Percentiles rank a stretch among this genome's conserved stretches.
Conservation (phyloP, 2,797 vertebrate genomes). For the Cyclura pinguis region DNA sequence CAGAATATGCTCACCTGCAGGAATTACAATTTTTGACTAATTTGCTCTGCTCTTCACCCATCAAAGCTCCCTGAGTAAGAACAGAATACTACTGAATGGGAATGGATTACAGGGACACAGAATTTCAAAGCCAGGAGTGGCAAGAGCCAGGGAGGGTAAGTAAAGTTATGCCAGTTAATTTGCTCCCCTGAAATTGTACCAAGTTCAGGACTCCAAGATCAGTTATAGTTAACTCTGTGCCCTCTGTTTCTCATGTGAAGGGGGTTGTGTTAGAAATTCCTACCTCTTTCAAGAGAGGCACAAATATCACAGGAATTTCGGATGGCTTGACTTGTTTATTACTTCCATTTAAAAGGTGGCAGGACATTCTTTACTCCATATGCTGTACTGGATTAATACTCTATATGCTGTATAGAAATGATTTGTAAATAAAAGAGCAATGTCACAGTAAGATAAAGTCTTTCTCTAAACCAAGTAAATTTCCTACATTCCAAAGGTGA, state of each 20-base stretch:
- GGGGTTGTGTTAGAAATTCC: not conserved
- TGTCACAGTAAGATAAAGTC: not conserved
- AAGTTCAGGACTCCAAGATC: not conserved
- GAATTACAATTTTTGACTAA: not conserved
- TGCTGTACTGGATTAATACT: not conserved
- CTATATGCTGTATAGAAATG: no score
- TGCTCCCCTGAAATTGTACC: not conserved
- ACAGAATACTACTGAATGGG: not conserved
- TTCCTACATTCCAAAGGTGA: not conserved
- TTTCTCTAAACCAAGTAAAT: not conserved
- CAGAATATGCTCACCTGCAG: not conserved
- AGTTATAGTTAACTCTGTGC: not conserved
- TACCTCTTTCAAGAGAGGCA: not conserved
- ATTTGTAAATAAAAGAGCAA: not conserved
- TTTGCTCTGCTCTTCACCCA: not conserved
- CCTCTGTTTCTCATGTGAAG: not conserved
- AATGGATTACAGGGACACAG: not conserved
- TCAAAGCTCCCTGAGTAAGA: not conserved
- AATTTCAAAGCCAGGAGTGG: not conserved
- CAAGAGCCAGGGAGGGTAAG: not conserved
- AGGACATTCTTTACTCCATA: not conserved
- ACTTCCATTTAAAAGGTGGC: not conserved
- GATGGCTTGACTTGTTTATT: not conserved
- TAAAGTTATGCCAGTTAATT: not conserved
- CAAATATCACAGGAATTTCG: not conserved